phyloP scores from a whole-genome alignment of 35 echinoderm and acorn worm genomes.

The Diadema setosum region DNA sequence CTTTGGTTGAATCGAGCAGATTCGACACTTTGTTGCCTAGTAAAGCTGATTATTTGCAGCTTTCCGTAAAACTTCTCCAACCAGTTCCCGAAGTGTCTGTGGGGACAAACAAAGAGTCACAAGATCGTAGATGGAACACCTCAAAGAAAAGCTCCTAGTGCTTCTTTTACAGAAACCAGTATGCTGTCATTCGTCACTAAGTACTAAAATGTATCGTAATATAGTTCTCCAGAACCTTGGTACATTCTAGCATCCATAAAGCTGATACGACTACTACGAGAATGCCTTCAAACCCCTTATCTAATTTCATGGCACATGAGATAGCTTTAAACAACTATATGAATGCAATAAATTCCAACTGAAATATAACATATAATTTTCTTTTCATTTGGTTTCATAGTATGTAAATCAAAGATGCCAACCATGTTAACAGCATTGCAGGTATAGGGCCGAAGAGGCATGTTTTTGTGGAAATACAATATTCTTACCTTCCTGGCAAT shows the following conservation, averaged over 20 bases:
- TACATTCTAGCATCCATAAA: not conserved
- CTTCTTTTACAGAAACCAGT: not conserved
- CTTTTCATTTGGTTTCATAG: too few relatives aligned
- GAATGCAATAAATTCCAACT: too few relatives aligned
- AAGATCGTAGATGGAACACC: not conserved
- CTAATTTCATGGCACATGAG: too few relatives aligned
- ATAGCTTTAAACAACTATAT: too few relatives aligned
- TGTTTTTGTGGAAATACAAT: too few relatives aligned
- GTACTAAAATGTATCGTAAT: not conserved
- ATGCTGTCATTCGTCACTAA: not conserved
- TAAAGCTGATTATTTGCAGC: constrained; percentile 59
- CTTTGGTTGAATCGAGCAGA: not conserved
- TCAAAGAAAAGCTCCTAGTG: not conserved
- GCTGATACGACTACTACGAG: not conserved
- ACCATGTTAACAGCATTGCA: too few relatives aligned
- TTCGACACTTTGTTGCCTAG: not conserved
- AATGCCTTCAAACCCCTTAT: not conserved
- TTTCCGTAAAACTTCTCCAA: constrained; percentile 72
- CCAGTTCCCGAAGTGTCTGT: constrained; percentile 83
- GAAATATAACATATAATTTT: too few relatives aligned
- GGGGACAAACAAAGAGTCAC: not conserved
- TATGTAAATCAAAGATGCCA: too few relatives aligned
- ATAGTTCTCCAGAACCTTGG: not conserved
- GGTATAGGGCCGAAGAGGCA: too few relatives aligned
- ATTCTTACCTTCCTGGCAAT: too few relatives aligned